Percentiles rank a stretch among this genome's conserved stretches.
These are phyloP conservation scores for Zaprionus obscuricornis DNA, from an alignment of 2,888 invertebrate species.

Conservation along the genomic window DNA sequence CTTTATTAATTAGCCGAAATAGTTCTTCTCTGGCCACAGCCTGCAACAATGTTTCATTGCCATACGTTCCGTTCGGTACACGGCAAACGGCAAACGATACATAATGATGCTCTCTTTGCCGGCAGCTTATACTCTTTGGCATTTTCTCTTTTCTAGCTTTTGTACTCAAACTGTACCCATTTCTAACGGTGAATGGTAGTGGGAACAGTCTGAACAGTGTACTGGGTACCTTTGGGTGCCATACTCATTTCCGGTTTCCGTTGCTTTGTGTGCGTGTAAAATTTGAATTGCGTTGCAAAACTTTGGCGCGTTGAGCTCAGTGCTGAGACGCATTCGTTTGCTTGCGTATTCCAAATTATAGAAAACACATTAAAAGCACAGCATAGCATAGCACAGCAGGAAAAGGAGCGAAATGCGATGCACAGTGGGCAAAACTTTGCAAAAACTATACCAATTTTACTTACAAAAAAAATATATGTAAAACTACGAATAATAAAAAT, in stretches of 20 bases:
- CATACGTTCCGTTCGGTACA: conserved; percentile 57
- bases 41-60: conserved; percentile 57
- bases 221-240: conserved; percentile 63
- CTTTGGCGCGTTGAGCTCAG: conserved; percentile 41
- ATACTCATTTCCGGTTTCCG: conserved; percentile 82
- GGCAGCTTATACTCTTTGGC: conserved; percentile 39
- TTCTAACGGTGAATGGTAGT: too few relatives aligned
- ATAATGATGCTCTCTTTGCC: conserved; percentile 35
- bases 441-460: too few relatives aligned
- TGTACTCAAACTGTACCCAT: too few relatives aligned
- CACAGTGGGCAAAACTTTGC: too few relatives aligned
- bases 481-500: too few relatives aligned
- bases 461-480: too few relatives aligned
- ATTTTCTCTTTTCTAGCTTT: conserved; percentile 17
- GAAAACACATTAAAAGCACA: conserved; percentile 71
- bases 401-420: too few relatives aligned
- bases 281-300: conserved; percentile 73
- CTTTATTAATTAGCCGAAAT: conserved; percentile 52
- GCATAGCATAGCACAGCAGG: too few relatives aligned
- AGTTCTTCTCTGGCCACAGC: conserved; percentile 25
- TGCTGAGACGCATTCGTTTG: conserved; percentile 21
- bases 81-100: too few relatives aligned
- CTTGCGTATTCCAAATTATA: conserved; percentile 66
- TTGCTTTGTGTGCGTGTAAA: conserved; percentile 75
- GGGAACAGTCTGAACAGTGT: conserved; percentile 25